Percentiles rank a stretch among this genome's conserved stretches.
Evolutionary conservation across 1,140 invertebrate species (phyloP).

Genomic region (Mamestra configurata): DNA sequence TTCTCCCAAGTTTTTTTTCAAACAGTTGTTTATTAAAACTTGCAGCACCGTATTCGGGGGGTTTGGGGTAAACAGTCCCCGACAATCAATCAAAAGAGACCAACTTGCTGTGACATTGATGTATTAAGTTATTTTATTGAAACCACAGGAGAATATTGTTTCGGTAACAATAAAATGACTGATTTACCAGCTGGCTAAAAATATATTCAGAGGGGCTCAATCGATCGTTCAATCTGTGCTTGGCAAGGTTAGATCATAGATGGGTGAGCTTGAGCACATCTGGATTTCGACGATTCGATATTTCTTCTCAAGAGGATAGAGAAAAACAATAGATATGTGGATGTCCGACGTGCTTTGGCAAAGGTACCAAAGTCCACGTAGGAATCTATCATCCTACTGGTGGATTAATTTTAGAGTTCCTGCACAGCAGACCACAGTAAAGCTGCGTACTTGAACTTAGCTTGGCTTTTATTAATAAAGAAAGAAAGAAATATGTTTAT

Average conservation of each 20-base stretch:
- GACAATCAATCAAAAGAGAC: conserved; percentile 40
- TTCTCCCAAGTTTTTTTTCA: conserved; percentile 14
- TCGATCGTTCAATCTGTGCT: background rate
- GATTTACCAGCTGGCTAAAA: conserved; percentile 1
- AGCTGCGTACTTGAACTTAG: no score
- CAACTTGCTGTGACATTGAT: conserved; percentile 34
- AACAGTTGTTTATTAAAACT: conserved; percentile 32
- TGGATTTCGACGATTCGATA: no score
- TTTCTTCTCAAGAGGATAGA: no score
- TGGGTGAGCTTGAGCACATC: no score
- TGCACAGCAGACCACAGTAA: no score
- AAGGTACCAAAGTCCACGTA: no score
- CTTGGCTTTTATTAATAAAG: no score
- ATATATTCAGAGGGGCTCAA: background rate
- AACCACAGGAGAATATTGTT: conserved; percentile 16
- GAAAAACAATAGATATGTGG: no score
- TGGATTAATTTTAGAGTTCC: no score
- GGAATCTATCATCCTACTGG: no score
- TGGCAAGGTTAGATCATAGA: background rate
- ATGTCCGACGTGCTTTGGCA: no score
- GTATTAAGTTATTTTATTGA: conserved; percentile 39
- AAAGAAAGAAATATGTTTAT: no score
- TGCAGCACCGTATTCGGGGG: background rate
- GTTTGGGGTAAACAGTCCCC: conserved; percentile 13
- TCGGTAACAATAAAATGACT: conserved; percentile 23